Percentiles rank a stretch among this genome's conserved stretches.
Conservation (phyloP, 2,888 invertebrate species). For the Disparrhopalites patrizii region DNA sequence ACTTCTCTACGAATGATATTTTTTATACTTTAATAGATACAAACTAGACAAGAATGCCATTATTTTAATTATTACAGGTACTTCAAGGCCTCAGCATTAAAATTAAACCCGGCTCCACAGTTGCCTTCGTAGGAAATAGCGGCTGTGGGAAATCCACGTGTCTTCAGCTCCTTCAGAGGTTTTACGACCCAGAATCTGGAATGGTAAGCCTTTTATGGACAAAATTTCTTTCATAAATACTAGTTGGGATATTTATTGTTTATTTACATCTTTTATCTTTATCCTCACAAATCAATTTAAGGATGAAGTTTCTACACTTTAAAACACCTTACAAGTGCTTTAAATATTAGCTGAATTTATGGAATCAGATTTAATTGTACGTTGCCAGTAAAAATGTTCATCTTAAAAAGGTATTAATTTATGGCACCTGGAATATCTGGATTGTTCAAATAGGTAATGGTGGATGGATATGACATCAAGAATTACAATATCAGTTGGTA, state of each 20-base stretch:
- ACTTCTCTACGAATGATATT: background rate
- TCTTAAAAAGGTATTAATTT: background rate
- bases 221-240: background rate
- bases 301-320: too few relatives aligned
- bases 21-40: background rate
- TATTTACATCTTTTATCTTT: too few relatives aligned
- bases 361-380: too few relatives aligned
- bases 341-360: too few relatives aligned
- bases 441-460: conserved; percentile 54
- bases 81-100: conserved; percentile 40
- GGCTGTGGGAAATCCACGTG: conserved; percentile 51
- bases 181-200: conserved; percentile 50
- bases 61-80: conserved; percentile 26
- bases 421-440: background rate
- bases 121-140: conserved; percentile 43
- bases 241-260: background rate
- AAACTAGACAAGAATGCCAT: background rate
- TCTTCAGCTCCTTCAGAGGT: conserved; percentile 50
- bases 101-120: conserved; percentile 39
- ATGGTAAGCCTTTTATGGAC: conserved; percentile 26
- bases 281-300: too few relatives aligned
- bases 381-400: too few relatives aligned
- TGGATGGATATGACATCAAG: conserved; percentile 63
- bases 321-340: too few relatives aligned
- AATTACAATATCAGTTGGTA: conserved; percentile 69